Base-by-base conservation (phyloP, 2,113 vertebrate species). In the Pagrus major region DNA sequence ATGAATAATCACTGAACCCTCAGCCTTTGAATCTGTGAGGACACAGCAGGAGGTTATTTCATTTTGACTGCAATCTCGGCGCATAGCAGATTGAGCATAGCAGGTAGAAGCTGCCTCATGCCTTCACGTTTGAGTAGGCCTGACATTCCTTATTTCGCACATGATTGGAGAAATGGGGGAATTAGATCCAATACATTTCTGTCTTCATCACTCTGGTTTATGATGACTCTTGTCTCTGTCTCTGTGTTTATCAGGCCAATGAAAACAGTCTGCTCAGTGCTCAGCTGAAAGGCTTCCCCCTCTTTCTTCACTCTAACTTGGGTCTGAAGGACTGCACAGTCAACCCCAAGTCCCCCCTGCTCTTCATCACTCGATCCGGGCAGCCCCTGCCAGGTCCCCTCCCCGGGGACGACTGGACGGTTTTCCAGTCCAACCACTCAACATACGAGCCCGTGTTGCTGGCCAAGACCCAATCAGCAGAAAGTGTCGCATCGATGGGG, bases 391-490 rank as follows among this genome's bases (percentile, higher is more conserved):
- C 96, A 44, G 97, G 97, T 0, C 95, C 98, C 35, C 96, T 99
- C 20, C 97, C 98, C 0, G 97, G 98, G 0, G 98, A 99, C 29
- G 97, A 99, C 91, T 99, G 98, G 98, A 99, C 97, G 0, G 97
- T 99, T 55, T 99, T 99, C 92, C 97, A 99, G 93, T 99, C 97
- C 67, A 99, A 99, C 92, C 98, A 99, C 89, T 98, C 97, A 41
- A 99, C 97, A 14, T 99, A 99, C 0, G 97, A 98, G 91, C 97
- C 98, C 0, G 96, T 99, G 76, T 92, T 99, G 76, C 93, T 99
- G 89, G 97, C 97, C 78, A 98, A 99, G 91, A 98, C 97, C 8
- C 97, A 96, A 65, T 98, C 97, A 0, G 97, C 97, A 0, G 97
- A 98, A 92, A 98, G 96, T 58, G 92, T 97, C 6, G 95, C 97